These are phyloP conservation scores for Ferdinandea cuprea DNA, from an alignment of 2,888 invertebrate species.

Conservation along the genomic window DNA sequence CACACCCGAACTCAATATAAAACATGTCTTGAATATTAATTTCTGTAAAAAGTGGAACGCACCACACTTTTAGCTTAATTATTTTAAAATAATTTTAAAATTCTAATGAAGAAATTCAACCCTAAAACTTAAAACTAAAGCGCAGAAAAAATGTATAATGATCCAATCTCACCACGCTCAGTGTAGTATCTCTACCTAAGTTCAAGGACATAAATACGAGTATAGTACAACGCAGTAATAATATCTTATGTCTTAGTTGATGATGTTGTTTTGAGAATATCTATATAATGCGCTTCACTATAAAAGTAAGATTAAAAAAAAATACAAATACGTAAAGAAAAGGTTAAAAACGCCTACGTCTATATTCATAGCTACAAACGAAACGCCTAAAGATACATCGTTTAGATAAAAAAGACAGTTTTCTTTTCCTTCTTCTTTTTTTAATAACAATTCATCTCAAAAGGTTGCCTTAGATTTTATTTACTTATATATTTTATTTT, in stretches of 20 bases:
- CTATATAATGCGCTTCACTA: not conserved
- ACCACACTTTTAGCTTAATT: slow-evolving; percentile 47
- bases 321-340: not conserved
- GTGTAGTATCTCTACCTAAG: not conserved
- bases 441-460: slow-evolving; percentile 21
- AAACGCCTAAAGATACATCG: slow-evolving; percentile 19
- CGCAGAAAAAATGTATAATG: not conserved
- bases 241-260: too few relatives aligned
- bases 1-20: not conserved
- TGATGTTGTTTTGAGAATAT: not conserved
- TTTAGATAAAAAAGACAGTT: slow-evolving; percentile 23
- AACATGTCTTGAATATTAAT: slow-evolving; percentile 64
- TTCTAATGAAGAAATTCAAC: slow-evolving; percentile 27
- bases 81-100: slow-evolving; percentile 48
- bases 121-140: not conserved
- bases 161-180: too few relatives aligned
- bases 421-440: slow-evolving; percentile 4
- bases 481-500: not conserved
- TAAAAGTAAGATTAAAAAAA: not conserved
- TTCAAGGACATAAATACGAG: slow-evolving; percentile 33
- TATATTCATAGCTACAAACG: slow-evolving; percentile 7
- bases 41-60: slow-evolving; percentile 27
- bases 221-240: not conserved
- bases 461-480: slow-evolving; percentile 34
- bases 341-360: slow-evolving; percentile 2